Percentiles rank a stretch among this genome's conserved stretches.
Conservation (phyloP, 2,797 vertebrate genomes). For the Myripristis jacobus region DNA sequence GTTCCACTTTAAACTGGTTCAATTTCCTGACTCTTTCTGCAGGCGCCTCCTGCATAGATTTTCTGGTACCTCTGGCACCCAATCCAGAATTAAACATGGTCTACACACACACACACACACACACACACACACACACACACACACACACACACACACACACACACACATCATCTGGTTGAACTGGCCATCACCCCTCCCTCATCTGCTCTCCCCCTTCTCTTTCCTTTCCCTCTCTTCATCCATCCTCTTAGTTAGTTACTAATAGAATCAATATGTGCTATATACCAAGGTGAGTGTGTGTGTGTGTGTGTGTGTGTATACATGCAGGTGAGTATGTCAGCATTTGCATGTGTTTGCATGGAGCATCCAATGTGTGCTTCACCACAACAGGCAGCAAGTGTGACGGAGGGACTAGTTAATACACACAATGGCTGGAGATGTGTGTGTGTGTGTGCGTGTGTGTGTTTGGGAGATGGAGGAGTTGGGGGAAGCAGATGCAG, state of each 20-base stretch:
- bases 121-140: conserved; percentile 2
- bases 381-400: no score
- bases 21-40: conserved; percentile 56
- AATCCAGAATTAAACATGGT: conserved; percentile 14
- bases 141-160: conserved; percentile 4
- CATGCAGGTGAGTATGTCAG: no score
- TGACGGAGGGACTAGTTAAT: background rate
- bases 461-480: background rate
- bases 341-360: no score
- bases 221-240: conserved; percentile 17
- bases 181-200: conserved; percentile 15
- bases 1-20: conserved; percentile 51
- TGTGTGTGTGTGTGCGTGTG: conserved; percentile 16
- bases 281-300: conserved; percentile 8
- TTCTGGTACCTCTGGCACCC: conserved; percentile 49
- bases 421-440: background rate
- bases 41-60: conserved; percentile 59
- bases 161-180: conserved; percentile 2
- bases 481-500: conserved; percentile 1
- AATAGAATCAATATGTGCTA: conserved; percentile 63
- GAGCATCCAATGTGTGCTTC: no score
- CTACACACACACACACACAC: conserved; percentile 2
- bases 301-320: conserved; percentile 27
- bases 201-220: background rate
- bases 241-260: conserved; percentile 26